phyloP scores from a whole-genome alignment of 2,113 vertebrate species.

The Tiliqua scincoides region DNA sequence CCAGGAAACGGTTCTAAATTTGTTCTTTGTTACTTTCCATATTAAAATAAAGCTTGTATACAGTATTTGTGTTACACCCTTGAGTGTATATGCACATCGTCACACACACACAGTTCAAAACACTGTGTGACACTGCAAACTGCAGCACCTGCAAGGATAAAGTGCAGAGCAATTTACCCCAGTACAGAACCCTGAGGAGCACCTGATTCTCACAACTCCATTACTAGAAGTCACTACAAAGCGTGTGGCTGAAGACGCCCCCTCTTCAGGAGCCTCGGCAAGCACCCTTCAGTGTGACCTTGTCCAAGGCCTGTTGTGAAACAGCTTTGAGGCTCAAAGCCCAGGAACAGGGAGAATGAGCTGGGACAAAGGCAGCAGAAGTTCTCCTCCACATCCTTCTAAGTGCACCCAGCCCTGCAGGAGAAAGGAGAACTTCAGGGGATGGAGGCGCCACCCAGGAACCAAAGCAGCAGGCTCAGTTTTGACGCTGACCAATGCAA shows the following conservation, averaged over 20 bases:
- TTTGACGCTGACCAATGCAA: not conserved
- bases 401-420: not conserved
- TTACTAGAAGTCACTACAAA: not conserved
- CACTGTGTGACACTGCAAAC: not conserved
- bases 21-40: not conserved
- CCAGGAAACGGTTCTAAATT: not conserved
- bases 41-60: constrained; percentile 6
- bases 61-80: not conserved
- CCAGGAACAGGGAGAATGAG: not conserved
- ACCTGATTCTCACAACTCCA: not conserved
- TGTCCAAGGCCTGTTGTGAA: not conserved
- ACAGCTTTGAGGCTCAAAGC: not conserved
- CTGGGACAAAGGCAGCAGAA: not conserved
- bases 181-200: not conserved
- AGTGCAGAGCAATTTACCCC: too few species aligned
- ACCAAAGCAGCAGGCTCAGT: not conserved
- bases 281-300: not conserved
- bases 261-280: not conserved
- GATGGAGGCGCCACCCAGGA: not conserved
- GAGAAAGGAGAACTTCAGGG: not conserved
- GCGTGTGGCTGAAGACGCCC: not conserved
- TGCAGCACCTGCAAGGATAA: not conserved
- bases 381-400: not conserved
- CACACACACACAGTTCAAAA: not conserved
- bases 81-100: not conserved